phyloP scores from a whole-genome alignment of 2,888 invertebrate genomes.

The Agrochola circellaris region DNA sequence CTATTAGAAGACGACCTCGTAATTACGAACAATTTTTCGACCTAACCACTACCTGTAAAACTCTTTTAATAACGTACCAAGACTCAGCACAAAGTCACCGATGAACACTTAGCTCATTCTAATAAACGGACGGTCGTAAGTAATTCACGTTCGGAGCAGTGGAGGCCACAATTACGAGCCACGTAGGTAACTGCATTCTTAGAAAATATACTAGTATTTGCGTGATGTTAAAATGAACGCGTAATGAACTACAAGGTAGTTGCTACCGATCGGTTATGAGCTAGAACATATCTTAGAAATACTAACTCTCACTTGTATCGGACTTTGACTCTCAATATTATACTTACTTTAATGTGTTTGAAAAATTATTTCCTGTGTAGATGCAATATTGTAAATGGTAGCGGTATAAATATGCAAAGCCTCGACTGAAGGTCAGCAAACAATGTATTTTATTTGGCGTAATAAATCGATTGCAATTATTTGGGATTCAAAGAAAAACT shows the following conservation, averaged over 20 bases:
- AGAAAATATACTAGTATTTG: constrained; percentile 63
- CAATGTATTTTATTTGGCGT: neutral
- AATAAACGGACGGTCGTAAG: constrained; percentile 41
- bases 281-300: constrained; percentile 54
- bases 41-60: neutral
- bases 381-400: neutral
- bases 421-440: constrained; percentile 6
- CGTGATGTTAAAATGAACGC: constrained; percentile 59
- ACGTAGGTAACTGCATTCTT: constrained; percentile 63
- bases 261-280: constrained; percentile 58
- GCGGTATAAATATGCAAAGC: constrained; percentile 25
- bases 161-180: constrained; percentile 50
- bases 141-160: constrained; percentile 45
- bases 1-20: neutral
- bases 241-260: constrained; percentile 47
- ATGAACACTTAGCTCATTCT: constrained; percentile 35
- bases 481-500: neutral
- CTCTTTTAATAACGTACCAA: neutral
- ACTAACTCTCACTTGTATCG: constrained; percentile 52
- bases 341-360: too few species aligned
- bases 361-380: constrained; percentile 12
- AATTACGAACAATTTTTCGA: constrained; percentile 7
- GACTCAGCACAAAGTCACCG: constrained; percentile 14
- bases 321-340: neutral
- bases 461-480: constrained; percentile 17